Percentiles rank a stretch among this genome's conserved stretches.
Evolutionary conservation across 2,888 invertebrate genomes (phyloP).

Genomic region (Cryptocephalus moraei): DNA sequence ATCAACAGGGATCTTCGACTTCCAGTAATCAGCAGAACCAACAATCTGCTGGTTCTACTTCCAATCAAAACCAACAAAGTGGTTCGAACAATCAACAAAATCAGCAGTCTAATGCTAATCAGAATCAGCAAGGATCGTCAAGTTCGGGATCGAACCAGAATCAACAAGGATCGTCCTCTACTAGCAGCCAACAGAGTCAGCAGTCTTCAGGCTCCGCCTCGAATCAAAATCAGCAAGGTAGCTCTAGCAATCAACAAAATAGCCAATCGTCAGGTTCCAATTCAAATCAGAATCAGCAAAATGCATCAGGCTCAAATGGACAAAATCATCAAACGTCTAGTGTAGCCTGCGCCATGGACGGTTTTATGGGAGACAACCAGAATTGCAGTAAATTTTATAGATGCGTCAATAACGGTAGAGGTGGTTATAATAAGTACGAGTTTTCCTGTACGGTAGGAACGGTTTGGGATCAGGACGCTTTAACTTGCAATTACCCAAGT

Average conservation of each 20-base stretch:
- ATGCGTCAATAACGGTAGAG: slow-evolving; percentile 54
- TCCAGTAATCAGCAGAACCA: slow-evolving; percentile 11
- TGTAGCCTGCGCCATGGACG: slow-evolving; percentile 38
- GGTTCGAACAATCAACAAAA: slow-evolving; percentile 6
- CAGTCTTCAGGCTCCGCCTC: neutral
- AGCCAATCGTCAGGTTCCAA: neutral
- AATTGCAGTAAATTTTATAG: slow-evolving; percentile 68
- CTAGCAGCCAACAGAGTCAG: slow-evolving; percentile 7
- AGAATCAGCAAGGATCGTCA: slow-evolving; percentile 11
- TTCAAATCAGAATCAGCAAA: slow-evolving; percentile 2
- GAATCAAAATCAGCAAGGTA: slow-evolving; percentile 11
- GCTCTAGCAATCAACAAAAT: slow-evolving; percentile 4
- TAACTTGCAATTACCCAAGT: slow-evolving; percentile 63
- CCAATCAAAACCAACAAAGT: slow-evolving; percentile 12
- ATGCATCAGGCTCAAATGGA: neutral
- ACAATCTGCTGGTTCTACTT: slow-evolving; percentile 5
- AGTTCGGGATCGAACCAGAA: slow-evolving; percentile 7
- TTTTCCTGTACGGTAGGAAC: slow-evolving; percentile 67
- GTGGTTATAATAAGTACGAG: slow-evolving; percentile 53
- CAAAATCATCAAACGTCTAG: neutral
- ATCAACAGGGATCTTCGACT: slow-evolving; percentile 10
- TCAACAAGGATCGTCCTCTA: slow-evolving; percentile 12
- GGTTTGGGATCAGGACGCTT: slow-evolving; percentile 59
- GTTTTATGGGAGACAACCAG: slow-evolving; percentile 56
- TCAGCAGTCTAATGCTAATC: neutral